Base-by-base conservation (phyloP, 2,113 vertebrate genomes). In the Crotophaga sulcirostris region DNA sequence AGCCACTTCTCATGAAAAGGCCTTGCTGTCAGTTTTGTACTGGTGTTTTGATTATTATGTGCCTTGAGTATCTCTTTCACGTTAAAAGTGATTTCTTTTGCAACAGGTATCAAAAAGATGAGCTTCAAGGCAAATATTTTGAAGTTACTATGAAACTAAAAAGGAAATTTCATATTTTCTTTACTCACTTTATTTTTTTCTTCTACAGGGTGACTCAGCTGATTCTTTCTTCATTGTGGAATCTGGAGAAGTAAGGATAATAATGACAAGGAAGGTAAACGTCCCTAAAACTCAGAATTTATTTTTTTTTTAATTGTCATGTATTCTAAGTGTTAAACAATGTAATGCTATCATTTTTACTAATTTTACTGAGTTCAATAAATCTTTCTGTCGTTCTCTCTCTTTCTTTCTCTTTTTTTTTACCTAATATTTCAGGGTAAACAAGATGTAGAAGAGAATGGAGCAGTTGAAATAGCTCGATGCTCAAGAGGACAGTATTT, bases 211-310 rank as follows among this genome's bases (percentile, higher is more conserved):
- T 91, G 99, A 99, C 90, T 98, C 97, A 97, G 99, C 99, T 51
- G 98, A 99, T 97, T 99, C 98, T 97, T 99, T 99, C 97, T 99
- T 99, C 97, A 99, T 99, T 96, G 99, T 99, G 70, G 99, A 99
- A 97, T 99, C 99, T 87, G 99, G 99, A 96, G 99, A 99, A 97
- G 99, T 99, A 94, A 99, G 98, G 98, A 99, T 99, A 97, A 99
- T 99, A 90, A 99, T 99, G 98, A 99, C 98, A 96, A 98, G 98
- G 93, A 99, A 99, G 98, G 99, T 99, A 98, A 96, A 80, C 21
- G 51, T 62, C 24, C 20, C 24, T 78, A 56, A 69, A 84, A 25
- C 36, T 67, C 16, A 45, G 45, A 73, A 21, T 31, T 25, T 25
- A 3, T 13, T 33, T 26, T 63, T 15, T 25, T 85, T 20, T 0